Conservation (phyloP, 1,140 invertebrate species). For the Drosophila pseudoananassae region DNA sequence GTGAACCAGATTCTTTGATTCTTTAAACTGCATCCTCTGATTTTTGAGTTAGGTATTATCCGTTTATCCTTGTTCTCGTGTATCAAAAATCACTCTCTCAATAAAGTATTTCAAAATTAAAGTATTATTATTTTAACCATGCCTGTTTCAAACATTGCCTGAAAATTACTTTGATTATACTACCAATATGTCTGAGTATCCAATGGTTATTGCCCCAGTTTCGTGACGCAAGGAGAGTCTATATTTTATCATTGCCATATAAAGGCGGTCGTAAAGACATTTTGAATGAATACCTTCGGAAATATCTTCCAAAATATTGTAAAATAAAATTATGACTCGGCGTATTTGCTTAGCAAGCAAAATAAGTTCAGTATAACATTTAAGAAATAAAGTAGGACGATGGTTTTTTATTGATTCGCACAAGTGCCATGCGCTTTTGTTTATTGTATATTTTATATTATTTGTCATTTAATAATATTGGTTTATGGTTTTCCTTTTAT, state of each 20-base stretch:
- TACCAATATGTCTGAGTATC: constrained; percentile 45
- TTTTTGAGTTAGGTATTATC: too few relatives aligned
- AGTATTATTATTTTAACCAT: neutral
- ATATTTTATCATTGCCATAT: constrained; percentile 22
- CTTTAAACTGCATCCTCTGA: too few relatives aligned
- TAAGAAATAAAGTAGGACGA: constrained; percentile 4
- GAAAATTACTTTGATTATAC: constrained; percentile 21
- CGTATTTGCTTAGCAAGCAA: neutral
- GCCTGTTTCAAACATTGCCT: neutral
- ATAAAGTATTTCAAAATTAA: too few relatives aligned
- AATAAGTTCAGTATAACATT: constrained; percentile 6
- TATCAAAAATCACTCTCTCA: too few relatives aligned
- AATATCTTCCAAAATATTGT: constrained; percentile 12
- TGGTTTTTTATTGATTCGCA: constrained; percentile 9
- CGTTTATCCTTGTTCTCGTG: too few relatives aligned
- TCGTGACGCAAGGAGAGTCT: constrained; percentile 24
- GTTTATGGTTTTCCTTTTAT: constrained; percentile 10
- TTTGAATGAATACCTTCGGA: neutral
- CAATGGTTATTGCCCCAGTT: constrained; percentile 29
- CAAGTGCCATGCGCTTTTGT: neutral
- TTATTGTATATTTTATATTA: constrained; percentile 20
- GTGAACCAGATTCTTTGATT: too few relatives aligned
- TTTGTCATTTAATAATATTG: constrained; percentile 12
- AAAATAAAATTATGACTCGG: constrained; percentile 4
- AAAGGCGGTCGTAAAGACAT: constrained; percentile 18